Conservation (phyloP, 2,888 invertebrate genomes). For the Julus scandinavius region DNA sequence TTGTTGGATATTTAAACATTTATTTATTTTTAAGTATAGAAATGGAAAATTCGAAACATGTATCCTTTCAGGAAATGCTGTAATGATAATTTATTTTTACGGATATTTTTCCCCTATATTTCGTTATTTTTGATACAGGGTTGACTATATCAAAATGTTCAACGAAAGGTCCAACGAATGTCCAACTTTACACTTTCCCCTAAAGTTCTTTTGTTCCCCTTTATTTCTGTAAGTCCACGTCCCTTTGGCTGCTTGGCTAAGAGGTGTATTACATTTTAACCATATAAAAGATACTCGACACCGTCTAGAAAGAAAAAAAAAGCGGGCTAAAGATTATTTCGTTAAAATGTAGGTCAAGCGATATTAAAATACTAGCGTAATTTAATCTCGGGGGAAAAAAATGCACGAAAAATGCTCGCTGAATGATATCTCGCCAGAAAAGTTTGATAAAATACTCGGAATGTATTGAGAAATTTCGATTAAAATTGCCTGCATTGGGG, state of each 20-base stretch:
- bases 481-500: neutral
- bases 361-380: constrained; percentile 37
- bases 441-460: neutral
- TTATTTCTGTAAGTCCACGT: neutral
- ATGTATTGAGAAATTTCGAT: neutral
- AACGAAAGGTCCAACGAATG: too few species aligned
- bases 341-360: constrained; percentile 20
- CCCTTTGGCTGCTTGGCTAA: neutral
- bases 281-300: constrained; percentile 26
- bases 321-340: constrained; percentile 13
- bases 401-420: neutral
- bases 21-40: too few species aligned
- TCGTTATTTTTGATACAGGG: too few species aligned
- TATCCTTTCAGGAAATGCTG: too few species aligned
- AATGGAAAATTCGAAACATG: too few species aligned
- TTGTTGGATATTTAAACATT: too few species aligned
- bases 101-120: too few species aligned
- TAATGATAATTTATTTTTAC: too few species aligned
- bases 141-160: too few species aligned
- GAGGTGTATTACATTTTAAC: constrained; percentile 1
- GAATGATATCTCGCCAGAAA: neutral
- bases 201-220: neutral
- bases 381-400: neutral
- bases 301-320: neutral
- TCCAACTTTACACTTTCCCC: neutral